Base-by-base conservation (phyloP, 1,140 invertebrate species). In the Drosophila teissieri region DNA sequence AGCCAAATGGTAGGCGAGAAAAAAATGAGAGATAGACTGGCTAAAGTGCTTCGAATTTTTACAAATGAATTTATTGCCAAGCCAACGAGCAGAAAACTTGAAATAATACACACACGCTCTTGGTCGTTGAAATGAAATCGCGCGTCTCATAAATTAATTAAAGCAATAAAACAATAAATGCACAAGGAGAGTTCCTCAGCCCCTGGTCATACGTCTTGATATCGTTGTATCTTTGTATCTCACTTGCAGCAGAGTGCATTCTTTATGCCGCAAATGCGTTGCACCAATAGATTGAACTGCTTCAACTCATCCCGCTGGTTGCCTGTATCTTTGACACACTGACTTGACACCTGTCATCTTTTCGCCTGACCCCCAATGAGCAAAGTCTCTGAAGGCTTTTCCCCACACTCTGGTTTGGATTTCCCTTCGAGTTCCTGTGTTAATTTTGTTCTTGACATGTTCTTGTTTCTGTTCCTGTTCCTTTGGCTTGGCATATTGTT, bases 271-370 rank as follows among this genome's bases (percentile, higher is more conserved):
- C 19, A 15, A 31, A 57, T 61, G 51, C 36, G 52, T 39, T 61
- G 58, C 62, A 45, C 12, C 61, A 67, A 67, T 67, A 52, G 45
- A 74, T 55, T 64, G 60, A 74, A 56, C 24, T 48, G 58, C 24
- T 54, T 31, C 19, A 42, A 17, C 40, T 8, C n/a, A 17, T 12
- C 24, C 19, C 58, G 37, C 55, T n/a, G 22, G 14, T 17, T 72
- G 58, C 65, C 12, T 49, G 61, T 61, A 36, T 77, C 73, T 75
- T 15, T 76, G 74, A 77, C 73, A 76, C 65, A 65, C 65, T 74
- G 61, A 89, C 73, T 78, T 88, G 84, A 84, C 84, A 89, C 80
- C 85, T 89, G 80, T 88, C 84, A 88, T 88, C 84, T 88, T 84
- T 88, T 83, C 80, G 84, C 89, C 83, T 73, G 77, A 88, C 72